Conservation (phyloP, 2,797 vertebrate species). For the Chiroxiphia lanceolata region DNA sequence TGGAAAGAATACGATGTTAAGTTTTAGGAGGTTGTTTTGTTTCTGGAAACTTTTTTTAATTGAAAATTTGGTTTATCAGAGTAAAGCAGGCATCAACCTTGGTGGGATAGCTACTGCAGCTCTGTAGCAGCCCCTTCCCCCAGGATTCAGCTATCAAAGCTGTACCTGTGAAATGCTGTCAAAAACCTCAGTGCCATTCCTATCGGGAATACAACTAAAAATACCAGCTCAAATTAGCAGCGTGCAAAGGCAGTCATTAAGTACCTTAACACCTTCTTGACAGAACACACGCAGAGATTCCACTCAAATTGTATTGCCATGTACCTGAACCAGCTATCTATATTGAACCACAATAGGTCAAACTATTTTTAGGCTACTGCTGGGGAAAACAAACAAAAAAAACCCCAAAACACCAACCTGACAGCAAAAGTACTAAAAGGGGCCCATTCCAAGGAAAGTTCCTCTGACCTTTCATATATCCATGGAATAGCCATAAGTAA, state of each 20-base stretch:
- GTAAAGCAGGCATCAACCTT: neutral
- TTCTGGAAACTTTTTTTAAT: neutral
- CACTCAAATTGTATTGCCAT: neutral
- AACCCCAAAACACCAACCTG: neutral
- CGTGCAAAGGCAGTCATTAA: neutral
- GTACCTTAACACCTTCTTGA: constrained; percentile 9
- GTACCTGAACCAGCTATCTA: neutral
- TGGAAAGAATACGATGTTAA: neutral
- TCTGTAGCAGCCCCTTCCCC: fast-evolving
- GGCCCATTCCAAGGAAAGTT: neutral
- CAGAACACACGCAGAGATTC: neutral
- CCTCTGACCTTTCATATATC: neutral
- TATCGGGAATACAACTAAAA: constrained; percentile 7
- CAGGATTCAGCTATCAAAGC: neutral
- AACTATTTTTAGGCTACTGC: neutral
- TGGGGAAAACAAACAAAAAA: neutral
- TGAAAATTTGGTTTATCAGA: neutral
- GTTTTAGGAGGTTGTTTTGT: neutral
- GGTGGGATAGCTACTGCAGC: neutral
- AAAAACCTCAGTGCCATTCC: neutral
- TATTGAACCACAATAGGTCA: neutral
- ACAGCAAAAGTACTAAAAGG: neutral
- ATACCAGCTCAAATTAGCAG: constrained; percentile 35
- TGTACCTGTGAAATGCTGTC: neutral
- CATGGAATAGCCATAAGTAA: neutral